Base-by-base conservation (phyloP, 2,888 invertebrate genomes). In the Meandrusa payeni region DNA sequence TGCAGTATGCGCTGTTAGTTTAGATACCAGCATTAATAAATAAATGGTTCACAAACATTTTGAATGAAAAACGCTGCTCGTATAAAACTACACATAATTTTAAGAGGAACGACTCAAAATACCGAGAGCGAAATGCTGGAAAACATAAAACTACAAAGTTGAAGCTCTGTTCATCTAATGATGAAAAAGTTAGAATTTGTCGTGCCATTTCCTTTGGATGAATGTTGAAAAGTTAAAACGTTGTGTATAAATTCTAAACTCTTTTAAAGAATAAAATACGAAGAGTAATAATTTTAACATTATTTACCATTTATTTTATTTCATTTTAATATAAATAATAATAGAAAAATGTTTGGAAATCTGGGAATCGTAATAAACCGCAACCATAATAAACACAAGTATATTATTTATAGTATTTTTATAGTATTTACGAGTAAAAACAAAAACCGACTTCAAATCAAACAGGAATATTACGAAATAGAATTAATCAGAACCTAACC, bases 161-260 rank as follows among this genome's bases (percentile, higher is more conserved):
- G 7, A 5, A 29, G 7, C 17, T 15, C 15, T 15, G 29, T 29
- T 29, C 29, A n/a, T 29, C 17, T 29, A 29, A 29, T 29, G 29
- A 29, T 29, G 29, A 29, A 29, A 27, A 29, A 29, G 29, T 29
- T 29, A 2, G 15, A 15, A 29, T 9, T 29, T 29, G 17, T 29
- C 29, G 15, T 15, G 15, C 7, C 3, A 12, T 15, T 7, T 15
- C 15, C 15, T 29, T 29, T 29, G 29, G 9, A 29, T 7, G 7
- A 20, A 20, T 1, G 20, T 29, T 15, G 29, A 7, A 17, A 29
- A 9, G 9, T 29, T 17, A 29, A 29, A 29, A 29, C 17, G 7
- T 29, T 29, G n/a, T 28, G 12, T 7, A 26, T 13, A n/a, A 15
- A n/a, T 28, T 12, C 7, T 1, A 28, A 7, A 4, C 10, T 7